Conservation (phyloP, 2,888 invertebrate genomes). For the Teleogryllus oceanicus region DNA sequence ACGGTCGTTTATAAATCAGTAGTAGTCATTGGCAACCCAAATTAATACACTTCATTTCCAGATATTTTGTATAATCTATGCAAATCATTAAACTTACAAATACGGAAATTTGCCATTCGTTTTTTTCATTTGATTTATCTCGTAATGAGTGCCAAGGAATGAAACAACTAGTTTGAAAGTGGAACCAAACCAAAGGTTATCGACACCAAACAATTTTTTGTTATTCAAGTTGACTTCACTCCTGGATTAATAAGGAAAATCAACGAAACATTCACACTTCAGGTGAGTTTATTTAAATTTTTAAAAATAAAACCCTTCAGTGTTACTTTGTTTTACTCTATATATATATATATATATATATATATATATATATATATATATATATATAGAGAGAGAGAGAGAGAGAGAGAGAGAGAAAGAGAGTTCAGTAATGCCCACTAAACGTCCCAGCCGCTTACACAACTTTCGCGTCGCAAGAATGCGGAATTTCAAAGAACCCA, state of each 20-base stretch:
- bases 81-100: constrained; percentile 50
- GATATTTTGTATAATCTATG: constrained; percentile 46
- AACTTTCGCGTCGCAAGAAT: no score
- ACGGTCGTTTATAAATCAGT: no score
- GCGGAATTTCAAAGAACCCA: no score
- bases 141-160: no score
- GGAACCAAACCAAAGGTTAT: constrained; percentile 48
- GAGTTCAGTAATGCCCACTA: no score
- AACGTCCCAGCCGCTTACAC: no score
- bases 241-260: constrained; percentile 58
- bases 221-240: constrained; percentile 52
- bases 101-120: constrained; percentile 51
- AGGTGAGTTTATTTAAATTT: constrained; percentile 41
- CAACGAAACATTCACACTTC: constrained; percentile 46
- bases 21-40: neutral
- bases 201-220: constrained; percentile 47
- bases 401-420: no score
- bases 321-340: no score
- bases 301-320: no score
- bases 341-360: no score
- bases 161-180: constrained; percentile 41
- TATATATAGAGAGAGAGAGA: no score
- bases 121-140: constrained; percentile 43
- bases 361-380: no score
- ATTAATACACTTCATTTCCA: constrained; percentile 36